These are phyloP conservation scores for Mesocentrotus franciscanus DNA, from an alignment of 53 echinoderm and acorn worm species.

Conservation along the genomic window DNA sequence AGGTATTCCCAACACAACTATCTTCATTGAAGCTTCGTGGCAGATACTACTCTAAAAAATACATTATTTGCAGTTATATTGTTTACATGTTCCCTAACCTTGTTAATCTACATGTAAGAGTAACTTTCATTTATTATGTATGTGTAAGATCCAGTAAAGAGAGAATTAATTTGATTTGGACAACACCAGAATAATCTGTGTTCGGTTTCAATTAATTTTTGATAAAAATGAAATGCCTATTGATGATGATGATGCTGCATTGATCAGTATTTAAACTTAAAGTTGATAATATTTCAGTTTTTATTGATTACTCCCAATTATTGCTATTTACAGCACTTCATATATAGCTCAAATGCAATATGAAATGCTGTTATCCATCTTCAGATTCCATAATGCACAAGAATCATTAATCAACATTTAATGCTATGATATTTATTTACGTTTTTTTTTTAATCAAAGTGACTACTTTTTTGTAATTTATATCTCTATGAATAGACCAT, in stretches of 20 bases:
- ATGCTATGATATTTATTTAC: not conserved
- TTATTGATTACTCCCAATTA: not conserved
- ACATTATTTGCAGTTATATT: not conserved
- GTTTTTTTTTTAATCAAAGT: not conserved
- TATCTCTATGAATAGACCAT: not conserved
- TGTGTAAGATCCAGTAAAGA: no score
- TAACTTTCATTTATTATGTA: not conserved
- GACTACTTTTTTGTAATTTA: slow-evolving; percentile 24
- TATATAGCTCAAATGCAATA: no score
- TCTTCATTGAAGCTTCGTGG: not conserved
- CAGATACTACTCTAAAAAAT: no score
- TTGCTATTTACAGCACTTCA: not conserved
- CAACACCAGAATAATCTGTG: not conserved
- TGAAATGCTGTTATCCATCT: not conserved
- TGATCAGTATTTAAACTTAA: not conserved
- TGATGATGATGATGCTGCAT: not conserved
- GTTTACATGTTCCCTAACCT: not conserved
- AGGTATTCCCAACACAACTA: not conserved
- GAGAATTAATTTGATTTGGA: not conserved
- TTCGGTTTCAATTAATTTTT: not conserved
- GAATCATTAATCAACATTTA: not conserved
- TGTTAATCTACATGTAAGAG: not conserved
- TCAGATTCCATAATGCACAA: not conserved
- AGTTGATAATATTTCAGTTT: not conserved
- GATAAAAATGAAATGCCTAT: not conserved